phyloP scores from a whole-genome alignment of 2,113 vertebrate genomes.

The Crocuta crocuta region DNA sequence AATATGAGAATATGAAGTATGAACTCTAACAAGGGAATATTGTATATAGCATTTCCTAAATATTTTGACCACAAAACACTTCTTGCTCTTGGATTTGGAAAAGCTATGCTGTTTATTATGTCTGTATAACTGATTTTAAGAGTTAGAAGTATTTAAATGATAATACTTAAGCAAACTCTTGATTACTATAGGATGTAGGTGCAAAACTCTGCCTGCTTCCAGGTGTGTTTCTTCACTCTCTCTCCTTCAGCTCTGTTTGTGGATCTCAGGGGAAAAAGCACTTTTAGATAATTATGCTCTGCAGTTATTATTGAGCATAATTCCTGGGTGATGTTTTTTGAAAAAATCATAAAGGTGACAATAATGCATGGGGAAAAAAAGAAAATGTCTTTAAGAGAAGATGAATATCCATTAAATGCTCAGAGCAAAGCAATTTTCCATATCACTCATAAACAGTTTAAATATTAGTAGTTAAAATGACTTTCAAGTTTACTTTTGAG shows the following conservation, averaged over 20 bases:
- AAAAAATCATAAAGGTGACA: neutral
- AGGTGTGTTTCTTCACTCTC: neutral
- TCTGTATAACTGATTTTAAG: neutral
- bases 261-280: neutral
- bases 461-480: conserved; percentile 7
- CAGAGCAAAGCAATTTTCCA: neutral
- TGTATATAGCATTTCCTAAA: neutral
- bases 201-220: neutral
- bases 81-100: neutral
- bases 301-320: neutral
- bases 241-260: neutral
- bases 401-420: neutral
- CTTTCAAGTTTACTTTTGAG: neutral
- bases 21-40: neutral
- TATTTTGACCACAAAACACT: neutral
- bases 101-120: neutral
- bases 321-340: neutral
- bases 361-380: neutral
- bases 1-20: neutral
- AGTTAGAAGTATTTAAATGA: neutral
- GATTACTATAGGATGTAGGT: neutral
- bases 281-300: neutral
- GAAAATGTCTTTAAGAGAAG: neutral
- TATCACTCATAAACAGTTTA: neutral
- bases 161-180: neutral